Conservation (phyloP, 2,797 vertebrate species). For the Tapirus indicus region DNA sequence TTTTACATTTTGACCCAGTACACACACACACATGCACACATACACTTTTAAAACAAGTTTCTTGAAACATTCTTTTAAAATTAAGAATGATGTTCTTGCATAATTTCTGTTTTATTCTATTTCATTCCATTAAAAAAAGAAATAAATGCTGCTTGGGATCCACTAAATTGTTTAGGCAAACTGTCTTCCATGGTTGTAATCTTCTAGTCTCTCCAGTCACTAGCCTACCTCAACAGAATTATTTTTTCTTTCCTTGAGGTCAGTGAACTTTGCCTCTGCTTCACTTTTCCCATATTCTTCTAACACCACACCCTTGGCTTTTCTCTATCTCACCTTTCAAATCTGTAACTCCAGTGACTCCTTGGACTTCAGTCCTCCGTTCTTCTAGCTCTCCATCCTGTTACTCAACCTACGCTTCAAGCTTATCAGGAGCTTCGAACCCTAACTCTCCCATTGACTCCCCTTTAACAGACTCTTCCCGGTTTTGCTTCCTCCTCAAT, state of each 20-base stretch:
- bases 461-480: neutral
- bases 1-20: conserved; percentile 16
- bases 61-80: neutral
- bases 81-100: neutral
- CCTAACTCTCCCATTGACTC: neutral
- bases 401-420: neutral
- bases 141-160: neutral
- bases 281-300: neutral
- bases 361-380: neutral
- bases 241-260: neutral
- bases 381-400: neutral
- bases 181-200: neutral
- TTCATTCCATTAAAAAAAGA: neutral
- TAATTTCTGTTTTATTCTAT: conserved; percentile 57
- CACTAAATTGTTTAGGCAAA: neutral
- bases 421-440: neutral
- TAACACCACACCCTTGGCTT: neutral
- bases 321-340: neutral
- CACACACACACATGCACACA: too few species aligned
- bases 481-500: neutral
- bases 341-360: neutral
- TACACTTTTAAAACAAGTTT: neutral
- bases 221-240: neutral
- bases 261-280: neutral
- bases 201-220: neutral